Evolutionary conservation across 2,797 vertebrate species (phyloP).

Genomic region (Nasua narica): DNA sequence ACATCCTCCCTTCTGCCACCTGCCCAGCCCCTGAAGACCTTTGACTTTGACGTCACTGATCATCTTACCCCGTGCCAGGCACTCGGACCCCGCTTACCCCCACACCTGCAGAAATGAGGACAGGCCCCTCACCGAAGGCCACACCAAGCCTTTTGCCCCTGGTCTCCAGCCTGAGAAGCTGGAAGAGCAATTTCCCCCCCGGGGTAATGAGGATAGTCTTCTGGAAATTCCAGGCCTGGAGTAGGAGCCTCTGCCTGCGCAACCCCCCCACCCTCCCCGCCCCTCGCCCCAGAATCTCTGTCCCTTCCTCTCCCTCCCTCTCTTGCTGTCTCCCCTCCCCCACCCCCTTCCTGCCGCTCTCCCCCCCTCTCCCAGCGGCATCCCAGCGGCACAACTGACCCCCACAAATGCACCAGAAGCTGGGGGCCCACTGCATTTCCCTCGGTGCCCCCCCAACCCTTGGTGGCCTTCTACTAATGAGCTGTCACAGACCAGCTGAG

Average conservation of each 20-base stretch:
- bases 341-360: background rate
- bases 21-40: background rate
- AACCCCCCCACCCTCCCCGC: too few species aligned
- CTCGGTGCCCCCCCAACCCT: background rate
- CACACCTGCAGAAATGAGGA: background rate
- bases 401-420: background rate
- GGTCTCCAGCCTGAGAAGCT: background rate
- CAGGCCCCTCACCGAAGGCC: background rate
- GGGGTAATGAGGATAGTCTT: background rate
- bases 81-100: background rate
- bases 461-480: background rate
- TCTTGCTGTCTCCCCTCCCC: background rate
- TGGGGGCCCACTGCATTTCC: background rate
- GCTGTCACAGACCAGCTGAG: background rate
- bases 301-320: background rate
- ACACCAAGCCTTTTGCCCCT: fast-evolving
- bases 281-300: background rate
- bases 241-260: background rate
- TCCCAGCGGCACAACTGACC: background rate
- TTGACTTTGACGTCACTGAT: background rate
- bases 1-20: background rate
- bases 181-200: background rate
- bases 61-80: background rate
- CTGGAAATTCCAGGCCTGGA: background rate
- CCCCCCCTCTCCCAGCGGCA: background rate